Conservation (phyloP, 2,113 vertebrate species). For the Jacana jacana region DNA sequence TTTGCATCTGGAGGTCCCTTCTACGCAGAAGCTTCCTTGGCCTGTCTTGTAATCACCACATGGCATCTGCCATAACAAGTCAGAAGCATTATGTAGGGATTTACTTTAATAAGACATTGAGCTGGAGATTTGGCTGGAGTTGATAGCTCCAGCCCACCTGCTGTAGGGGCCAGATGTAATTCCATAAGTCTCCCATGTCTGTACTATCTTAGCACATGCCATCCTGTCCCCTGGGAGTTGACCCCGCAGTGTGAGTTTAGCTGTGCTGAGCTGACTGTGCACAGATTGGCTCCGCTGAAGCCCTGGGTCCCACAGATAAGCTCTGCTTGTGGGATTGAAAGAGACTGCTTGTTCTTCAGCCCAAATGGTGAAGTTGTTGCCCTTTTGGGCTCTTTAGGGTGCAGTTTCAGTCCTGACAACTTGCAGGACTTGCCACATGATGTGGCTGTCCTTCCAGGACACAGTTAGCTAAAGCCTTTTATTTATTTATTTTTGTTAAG, state of each 20-base stretch:
- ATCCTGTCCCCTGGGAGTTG: background rate
- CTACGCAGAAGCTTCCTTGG: background rate
- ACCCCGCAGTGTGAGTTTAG: background rate
- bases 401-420: background rate
- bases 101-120: background rate
- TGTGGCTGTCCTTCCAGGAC: background rate
- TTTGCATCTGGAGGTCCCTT: background rate
- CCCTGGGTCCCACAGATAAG: fast-evolving
- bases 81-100: background rate
- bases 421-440: background rate
- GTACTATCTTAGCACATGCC: background rate
- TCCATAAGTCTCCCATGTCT: background rate
- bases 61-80: background rate
- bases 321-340: background rate
- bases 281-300: background rate
- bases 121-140: background rate
- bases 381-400: background rate
- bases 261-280: background rate
- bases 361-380: background rate
- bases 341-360: background rate
- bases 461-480: background rate
- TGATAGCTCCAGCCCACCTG: background rate
- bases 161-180: background rate
- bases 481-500: background rate
- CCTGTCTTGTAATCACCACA: background rate